Evolutionary conservation across 2,113 vertebrate species (phyloP).

Genomic region (Podocnemis expansa): DNA sequence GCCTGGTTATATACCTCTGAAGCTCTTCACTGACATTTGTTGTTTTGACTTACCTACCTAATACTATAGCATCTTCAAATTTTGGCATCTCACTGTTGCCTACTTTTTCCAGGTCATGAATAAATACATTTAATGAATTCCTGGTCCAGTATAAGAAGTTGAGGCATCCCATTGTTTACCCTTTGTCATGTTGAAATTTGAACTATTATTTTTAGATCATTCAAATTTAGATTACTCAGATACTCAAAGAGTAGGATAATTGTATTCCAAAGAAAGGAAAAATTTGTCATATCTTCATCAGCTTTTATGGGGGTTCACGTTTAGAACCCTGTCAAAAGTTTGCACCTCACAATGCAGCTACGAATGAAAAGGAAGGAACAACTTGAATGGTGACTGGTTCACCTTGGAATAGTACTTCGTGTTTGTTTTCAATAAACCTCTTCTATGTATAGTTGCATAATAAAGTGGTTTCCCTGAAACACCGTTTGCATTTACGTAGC

Average conservation of each 20-base stretch:
- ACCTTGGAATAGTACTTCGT: not conserved
- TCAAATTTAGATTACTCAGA: not conserved
- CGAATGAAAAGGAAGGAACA: accelerated
- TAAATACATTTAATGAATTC: not conserved
- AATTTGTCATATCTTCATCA: not conserved
- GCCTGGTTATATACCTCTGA: not conserved
- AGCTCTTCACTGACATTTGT: not conserved
- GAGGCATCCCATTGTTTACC: not conserved
- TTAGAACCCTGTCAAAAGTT: not conserved
- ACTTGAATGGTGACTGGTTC: not conserved
- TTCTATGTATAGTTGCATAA: not conserved
- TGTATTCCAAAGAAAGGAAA: slow-evolving; percentile 20
- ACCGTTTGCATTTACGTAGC: not conserved
- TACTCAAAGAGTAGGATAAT: not conserved
- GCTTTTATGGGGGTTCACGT: not conserved
- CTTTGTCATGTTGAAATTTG: not conserved
- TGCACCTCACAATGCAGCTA: not conserved
- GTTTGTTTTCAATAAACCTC: not conserved
- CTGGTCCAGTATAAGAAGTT: not conserved
- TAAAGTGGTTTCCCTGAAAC: not conserved
- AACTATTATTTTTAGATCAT: not conserved
- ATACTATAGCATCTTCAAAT: not conserved
- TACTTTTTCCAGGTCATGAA: not conserved
- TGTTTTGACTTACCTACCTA: not conserved
- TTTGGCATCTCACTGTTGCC: not conserved